Percentiles rank a stretch among this genome's conserved stretches.
Evolutionary conservation across 2,888 invertebrate genomes (phyloP).

Genomic region (Agriopis leucophaearia): DNA sequence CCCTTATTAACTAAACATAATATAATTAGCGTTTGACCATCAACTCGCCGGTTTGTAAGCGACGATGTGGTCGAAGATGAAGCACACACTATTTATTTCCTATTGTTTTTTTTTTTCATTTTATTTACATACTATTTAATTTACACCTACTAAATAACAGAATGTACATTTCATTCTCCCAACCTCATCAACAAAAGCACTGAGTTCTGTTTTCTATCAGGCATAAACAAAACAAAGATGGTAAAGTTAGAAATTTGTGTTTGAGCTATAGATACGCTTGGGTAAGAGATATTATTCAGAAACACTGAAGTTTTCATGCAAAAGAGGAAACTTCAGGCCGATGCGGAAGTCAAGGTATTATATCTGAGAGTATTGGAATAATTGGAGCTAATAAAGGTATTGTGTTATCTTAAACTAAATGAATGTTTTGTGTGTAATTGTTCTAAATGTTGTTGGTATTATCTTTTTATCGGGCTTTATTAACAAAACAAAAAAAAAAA

Average conservation of each 20-base stretch:
- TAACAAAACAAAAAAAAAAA: no score
- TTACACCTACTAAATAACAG: no score
- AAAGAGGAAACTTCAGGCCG: not conserved
- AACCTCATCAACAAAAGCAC: not conserved
- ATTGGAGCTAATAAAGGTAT: not conserved
- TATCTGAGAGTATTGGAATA: not conserved
- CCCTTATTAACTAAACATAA: no score
- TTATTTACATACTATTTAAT: no score
- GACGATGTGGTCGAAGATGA: no score
- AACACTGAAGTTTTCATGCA: slow-evolving; percentile 8
- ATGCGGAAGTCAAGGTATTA: not conserved
- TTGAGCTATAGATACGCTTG: slow-evolving; percentile 6
- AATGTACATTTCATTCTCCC: no score
- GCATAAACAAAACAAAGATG: not conserved
- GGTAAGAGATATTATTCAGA: slow-evolving; percentile 7
- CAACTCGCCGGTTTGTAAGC: no score
- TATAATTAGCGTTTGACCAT: no score
- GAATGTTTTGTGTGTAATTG: not conserved
- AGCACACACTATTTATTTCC: no score
- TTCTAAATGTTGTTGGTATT: no score
- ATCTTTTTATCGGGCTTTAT: no score
- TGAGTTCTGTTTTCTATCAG: not conserved
- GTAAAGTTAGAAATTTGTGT: slow-evolving; percentile 3
- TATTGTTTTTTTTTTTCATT: no score
- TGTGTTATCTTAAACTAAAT: not conserved